Percentiles rank a stretch among this genome's conserved stretches.
These are phyloP conservation scores for Halocaridina rubra DNA, from an alignment of 2,888 invertebrate species.

Conservation along the genomic window DNA sequence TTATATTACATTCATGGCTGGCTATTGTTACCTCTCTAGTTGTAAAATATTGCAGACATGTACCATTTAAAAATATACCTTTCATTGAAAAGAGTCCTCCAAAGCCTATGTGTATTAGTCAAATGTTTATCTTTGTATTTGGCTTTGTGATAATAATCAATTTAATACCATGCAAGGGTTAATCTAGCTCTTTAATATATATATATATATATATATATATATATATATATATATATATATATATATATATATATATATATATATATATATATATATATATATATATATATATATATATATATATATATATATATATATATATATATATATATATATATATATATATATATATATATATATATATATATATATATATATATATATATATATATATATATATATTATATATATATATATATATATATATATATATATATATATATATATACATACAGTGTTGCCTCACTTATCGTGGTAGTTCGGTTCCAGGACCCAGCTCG, in stretches of 20 bases:
- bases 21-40: no score
- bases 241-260: background rate
- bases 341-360: background rate
- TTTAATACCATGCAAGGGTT: no score
- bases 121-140: no score
- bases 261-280: background rate
- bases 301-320: background rate
- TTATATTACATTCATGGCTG: no score
- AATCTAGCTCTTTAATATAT: no score
- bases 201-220: background rate
- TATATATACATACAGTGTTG: background rate
- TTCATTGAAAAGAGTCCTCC: no score
- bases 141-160: no score
- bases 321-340: background rate
- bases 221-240: background rate
- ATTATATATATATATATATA: background rate
- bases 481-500: no score
- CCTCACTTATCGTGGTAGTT: no score
- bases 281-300: background rate
- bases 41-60: no score
- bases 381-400: background rate
- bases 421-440: background rate
- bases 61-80: no score
- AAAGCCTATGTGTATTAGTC: no score
- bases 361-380: slow-evolving; percentile 11